These are phyloP conservation scores for Lamellibrachia luymesi DNA, from an alignment of 1,140 invertebrate genomes.

Conservation along the genomic window DNA sequence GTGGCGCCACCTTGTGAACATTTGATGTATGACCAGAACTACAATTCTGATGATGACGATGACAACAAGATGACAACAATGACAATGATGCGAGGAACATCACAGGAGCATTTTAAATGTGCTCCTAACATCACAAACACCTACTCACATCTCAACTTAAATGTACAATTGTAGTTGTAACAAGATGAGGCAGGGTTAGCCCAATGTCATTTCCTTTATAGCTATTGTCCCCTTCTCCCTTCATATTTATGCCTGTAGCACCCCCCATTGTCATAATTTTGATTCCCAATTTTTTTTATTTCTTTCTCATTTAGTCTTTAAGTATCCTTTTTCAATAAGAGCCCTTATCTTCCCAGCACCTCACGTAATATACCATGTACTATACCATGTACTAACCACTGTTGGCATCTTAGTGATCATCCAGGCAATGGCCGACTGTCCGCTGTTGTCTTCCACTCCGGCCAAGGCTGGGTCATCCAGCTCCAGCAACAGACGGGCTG, in stretches of 20 bases:
- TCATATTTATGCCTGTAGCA: background rate
- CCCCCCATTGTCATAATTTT: background rate
- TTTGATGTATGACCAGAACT: background rate
- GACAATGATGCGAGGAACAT: background rate
- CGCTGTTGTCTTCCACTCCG: constrained; percentile 39
- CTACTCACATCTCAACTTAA: background rate
- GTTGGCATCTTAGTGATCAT: constrained; percentile 55
- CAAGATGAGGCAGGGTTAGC: background rate
- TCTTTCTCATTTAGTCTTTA: background rate
- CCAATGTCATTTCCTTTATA: background rate
- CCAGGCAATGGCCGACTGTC: constrained; percentile 44
- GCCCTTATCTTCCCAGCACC: background rate
- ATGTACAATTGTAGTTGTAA: background rate
- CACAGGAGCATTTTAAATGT: background rate
- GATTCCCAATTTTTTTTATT: background rate
- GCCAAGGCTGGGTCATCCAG: constrained; percentile 37
- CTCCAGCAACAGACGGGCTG: constrained; percentile 45
- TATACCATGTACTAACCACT: constrained; percentile 37
- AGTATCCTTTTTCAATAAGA: background rate
- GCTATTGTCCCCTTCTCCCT: background rate
- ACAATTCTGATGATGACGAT: background rate
- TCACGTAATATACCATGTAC: background rate
- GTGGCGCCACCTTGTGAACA: background rate
- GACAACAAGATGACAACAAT: background rate
- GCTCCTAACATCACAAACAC: background rate